Conservation (phyloP, 64 coral and sea anemone genomes). For the Acropora yongei region DNA sequence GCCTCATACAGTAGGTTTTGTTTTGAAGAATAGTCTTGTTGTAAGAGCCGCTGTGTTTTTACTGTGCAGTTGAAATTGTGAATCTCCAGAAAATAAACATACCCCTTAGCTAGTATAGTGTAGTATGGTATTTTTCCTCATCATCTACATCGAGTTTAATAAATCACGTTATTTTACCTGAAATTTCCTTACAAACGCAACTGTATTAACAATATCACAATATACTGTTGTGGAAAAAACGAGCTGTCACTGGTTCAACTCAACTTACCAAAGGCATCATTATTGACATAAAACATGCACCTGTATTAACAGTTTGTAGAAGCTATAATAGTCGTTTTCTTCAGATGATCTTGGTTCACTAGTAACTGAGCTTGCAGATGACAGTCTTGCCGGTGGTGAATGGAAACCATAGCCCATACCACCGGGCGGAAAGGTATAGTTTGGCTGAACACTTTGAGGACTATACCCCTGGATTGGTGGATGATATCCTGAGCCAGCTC, state of each 20-base stretch:
- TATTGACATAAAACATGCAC: background rate
- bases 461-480: background rate
- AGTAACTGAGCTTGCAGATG: slow-evolving; percentile 11
- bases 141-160: too few species aligned
- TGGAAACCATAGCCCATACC: background rate
- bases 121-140: too few species aligned
- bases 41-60: slow-evolving; percentile 1
- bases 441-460: background rate
- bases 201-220: too few species aligned
- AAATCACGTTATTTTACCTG: too few species aligned
- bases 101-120: background rate
- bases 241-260: background rate
- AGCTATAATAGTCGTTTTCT: background rate
- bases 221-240: too few species aligned
- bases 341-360: slow-evolving; percentile 7
- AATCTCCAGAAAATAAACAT: background rate
- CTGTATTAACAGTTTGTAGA: background rate
- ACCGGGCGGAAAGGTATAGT: background rate
- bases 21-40: background rate
- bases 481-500: slow-evolving; percentile 35
- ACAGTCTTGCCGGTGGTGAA: background rate
- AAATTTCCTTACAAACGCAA: too few species aligned
- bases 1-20: background rate
- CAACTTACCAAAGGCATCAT: background rate
- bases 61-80: background rate